Evolutionary conservation across 2,797 vertebrate species (phyloP), one percentile per base, ranked within the genome.

Genomic region (Acanthurus leucopareius): DNA sequence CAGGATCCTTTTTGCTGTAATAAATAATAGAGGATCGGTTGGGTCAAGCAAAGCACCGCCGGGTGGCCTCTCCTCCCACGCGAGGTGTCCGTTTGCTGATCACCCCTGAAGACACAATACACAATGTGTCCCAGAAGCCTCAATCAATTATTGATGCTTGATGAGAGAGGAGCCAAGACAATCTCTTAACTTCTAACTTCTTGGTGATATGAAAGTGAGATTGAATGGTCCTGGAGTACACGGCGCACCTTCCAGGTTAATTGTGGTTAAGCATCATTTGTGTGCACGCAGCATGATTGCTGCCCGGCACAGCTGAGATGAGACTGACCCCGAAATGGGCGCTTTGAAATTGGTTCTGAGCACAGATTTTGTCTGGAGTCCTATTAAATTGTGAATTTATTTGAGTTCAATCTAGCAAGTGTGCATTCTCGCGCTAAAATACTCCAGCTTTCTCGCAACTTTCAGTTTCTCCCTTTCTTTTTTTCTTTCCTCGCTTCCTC

Each of bases 21-120:
- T 97, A 94, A 98, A 97, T 98, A 98, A 97, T 97, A 91, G 94
- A 98, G 93, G 89, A 96, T 73, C 47, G 82, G 74, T 47, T 77
- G 87, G 94, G 94, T 95, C 92, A 92, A 91, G 80, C 75, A 86
- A 47, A 85, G 86, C 74, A 83, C 73, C 88, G 49, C 49, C 64
- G 83, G 77, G 65, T 65, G 80, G 82, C 90, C 82, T 80, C 79
- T 74, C 73, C 81, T 87, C 84, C 84, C 83, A 82, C 59, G 25
- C 7, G 22, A 63, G 66, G 84, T 82, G 82, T 85, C 91, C 60
- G 57, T 69, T 83, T 80, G 40, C 89, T 70, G 89, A 91, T 95
- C 92, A 86, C 82, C 88, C 73, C 72, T 1, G 77, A 85, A 90
- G 85, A 93, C 92, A 93, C 91, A 88, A 86, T 86, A 77, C 85